Conservation (phyloP, 1,140 invertebrate species). For the Drosophila yakuba region DNA sequence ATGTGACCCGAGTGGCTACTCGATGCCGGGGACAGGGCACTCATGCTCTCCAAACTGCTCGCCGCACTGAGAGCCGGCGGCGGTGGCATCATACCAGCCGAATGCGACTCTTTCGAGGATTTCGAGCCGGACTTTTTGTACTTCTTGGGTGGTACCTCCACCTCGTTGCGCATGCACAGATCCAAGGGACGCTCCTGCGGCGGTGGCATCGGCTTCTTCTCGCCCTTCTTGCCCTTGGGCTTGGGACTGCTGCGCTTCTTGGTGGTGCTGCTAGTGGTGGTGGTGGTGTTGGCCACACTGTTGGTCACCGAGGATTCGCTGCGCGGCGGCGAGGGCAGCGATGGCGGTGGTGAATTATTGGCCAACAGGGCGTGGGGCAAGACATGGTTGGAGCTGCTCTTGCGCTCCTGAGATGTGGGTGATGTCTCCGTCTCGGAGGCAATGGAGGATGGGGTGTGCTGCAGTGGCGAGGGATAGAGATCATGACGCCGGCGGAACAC, state of each 20-base stretch:
- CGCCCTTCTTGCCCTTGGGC: conserved; percentile 54
- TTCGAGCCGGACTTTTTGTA: conserved; percentile 69
- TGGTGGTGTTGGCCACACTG: conserved; percentile 6
- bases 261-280: conserved; percentile 9
- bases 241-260: conserved; percentile 52
- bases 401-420: conserved; percentile 47
- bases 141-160: conserved; percentile 57
- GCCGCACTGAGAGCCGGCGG: conserved; percentile 68
- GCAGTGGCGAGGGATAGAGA: conserved; percentile 87
- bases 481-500: conserved; percentile 89
- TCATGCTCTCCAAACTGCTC: conserved; percentile 76
- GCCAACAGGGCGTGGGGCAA: conserved; percentile 48
- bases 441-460: conserved; percentile 79
- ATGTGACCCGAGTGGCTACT: conserved; percentile 70
- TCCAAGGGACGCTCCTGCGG: conserved; percentile 94
- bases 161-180: conserved; percentile 88
- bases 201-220: conserved; percentile 83
- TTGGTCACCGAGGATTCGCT: conserved; percentile 71
- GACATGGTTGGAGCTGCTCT: conserved; percentile 33
- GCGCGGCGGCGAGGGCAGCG: conserved; percentile 81
- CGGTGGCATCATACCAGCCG: conserved; percentile 84
- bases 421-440: conserved; percentile 78
- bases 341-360: conserved; percentile 70
- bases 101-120: conserved; percentile 84
- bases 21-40: conserved; percentile 70